phyloP scores from a whole-genome alignment of 2,888 invertebrate genomes.

The Gortyna flavago region DNA sequence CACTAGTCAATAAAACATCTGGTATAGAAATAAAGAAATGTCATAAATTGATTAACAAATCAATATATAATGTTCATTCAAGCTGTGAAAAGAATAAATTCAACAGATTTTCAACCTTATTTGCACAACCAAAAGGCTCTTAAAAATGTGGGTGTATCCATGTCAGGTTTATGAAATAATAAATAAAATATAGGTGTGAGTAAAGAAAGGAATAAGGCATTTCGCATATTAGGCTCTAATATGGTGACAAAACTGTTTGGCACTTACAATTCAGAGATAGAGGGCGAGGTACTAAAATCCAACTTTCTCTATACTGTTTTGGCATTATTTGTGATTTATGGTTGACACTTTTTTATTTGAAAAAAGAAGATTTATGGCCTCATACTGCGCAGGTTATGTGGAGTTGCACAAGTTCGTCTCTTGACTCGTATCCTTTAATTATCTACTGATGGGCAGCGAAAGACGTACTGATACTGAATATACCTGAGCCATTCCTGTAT shows the following conservation, averaged over 20 bases:
- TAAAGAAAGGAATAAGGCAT: conserved; percentile 77
- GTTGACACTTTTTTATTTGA: conserved; percentile 38
- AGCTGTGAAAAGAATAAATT: conserved; percentile 28
- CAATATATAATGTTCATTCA: conserved; percentile 80
- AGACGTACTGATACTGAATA: neutral
- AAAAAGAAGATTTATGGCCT: conserved; percentile 24
- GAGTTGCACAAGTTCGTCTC: neutral
- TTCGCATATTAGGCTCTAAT: conserved; percentile 50
- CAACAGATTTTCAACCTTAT: conserved; percentile 61
- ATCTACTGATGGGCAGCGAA: neutral
- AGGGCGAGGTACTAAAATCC: conserved; percentile 54
- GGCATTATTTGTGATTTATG: conserved; percentile 48
- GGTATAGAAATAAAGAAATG: conserved; percentile 69
- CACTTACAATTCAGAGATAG: conserved; percentile 45
- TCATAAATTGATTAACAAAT: conserved; percentile 87
- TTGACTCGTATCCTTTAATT: neutral
- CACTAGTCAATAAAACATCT: conserved; percentile 78
- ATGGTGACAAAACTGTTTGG: conserved; percentile 54
- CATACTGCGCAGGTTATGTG: conserved; percentile 1
- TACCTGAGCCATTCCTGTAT: too few species aligned
- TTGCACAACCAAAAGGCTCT: conserved; percentile 28
- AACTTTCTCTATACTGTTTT: conserved; percentile 61
- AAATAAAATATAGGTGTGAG: conserved; percentile 81
- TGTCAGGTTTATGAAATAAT: conserved; percentile 68
- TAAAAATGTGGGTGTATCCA: conserved; percentile 43